Evolutionary conservation across 1,140 invertebrate genomes (phyloP), one percentile per base, ranked within the genome.

Genomic region (Goniozus legneri): DNA sequence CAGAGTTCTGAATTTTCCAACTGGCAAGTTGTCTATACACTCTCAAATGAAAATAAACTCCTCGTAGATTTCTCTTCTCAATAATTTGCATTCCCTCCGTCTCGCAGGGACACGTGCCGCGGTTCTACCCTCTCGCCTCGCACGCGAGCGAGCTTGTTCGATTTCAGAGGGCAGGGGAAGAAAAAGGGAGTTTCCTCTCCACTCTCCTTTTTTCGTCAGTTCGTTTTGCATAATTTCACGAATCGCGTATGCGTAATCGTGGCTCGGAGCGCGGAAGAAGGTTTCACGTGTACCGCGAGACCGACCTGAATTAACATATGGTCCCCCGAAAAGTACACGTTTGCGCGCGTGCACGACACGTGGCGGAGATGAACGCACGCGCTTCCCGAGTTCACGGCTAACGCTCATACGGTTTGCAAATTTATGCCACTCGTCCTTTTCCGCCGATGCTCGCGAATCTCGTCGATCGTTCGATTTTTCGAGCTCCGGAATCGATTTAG

Each of bases 141-240:
- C 55, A 46, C 46, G 50, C 47, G 43, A 50, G 51, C 35, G 32
- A 41, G 10, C n/a, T n/a, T n/a, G n/a, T n/a, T n/a, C n/a, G 38
- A 15, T 8, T n/a, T 14, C 10, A 37, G 36, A 50, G 50, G 42
- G 50, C 47, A 44, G 49, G 41, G 34, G n/a, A 27, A 20, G 47
- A 19, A n/a, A 20, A 45, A 27, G 20, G 22, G 16, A 35, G 19
- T 35, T 30, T 51, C 49, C 49, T 52, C 46, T 51, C 47, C 52
- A 44, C 31, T 18, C 36, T 43, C 38, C 45, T 27, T 27, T 10
- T 10, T 27, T 10, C 24, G 14, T 49, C 47, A 37, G 41, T 59
- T 46, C 48, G 53, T 60, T 68, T 69, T 65, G 65, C 65, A 70
- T 70, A 70, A 70, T 70, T 68, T 70, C 53, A 67, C 54, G 64